Evolutionary conservation across 2,113 vertebrate species (phyloP).

Genomic region (Myotis davidii): DNA sequence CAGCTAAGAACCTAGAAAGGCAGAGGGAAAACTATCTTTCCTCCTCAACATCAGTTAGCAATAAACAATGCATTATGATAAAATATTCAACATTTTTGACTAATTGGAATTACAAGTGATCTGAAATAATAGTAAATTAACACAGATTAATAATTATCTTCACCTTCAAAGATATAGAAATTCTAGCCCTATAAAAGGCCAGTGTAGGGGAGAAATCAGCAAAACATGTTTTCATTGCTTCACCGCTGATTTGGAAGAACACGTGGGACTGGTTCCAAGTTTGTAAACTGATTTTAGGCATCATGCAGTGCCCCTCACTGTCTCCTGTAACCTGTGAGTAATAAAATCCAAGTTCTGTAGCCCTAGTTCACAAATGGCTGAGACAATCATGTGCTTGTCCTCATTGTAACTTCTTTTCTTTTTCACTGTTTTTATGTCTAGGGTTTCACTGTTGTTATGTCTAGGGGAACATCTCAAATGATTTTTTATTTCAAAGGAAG

Average conservation of each 20-base stretch:
- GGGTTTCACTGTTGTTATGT: too few relatives aligned
- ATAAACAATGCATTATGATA: neutral
- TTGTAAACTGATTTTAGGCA: neutral
- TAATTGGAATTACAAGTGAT: neutral
- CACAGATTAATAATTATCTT: neutral
- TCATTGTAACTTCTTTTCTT: neutral
- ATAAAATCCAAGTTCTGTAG: neutral
- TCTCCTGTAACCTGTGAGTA: neutral
- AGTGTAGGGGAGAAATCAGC: neutral
- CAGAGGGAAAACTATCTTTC: neutral
- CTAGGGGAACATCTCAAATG: neutral
- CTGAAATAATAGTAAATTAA: constrained; percentile 21
- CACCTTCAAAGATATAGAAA: neutral
- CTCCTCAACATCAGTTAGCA: neutral
- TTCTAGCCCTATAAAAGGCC: neutral
- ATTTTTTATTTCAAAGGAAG: constrained; percentile 25
- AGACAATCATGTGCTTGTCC: neutral
- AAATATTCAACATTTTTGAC: neutral
- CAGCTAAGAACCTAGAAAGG: neutral
- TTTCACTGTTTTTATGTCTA: too few relatives aligned
- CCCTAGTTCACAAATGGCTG: neutral
- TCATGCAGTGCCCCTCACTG: neutral
- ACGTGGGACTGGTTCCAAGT: neutral
- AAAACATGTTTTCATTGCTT: neutral
- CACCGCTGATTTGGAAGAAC: neutral